These are phyloP conservation scores for Bombyx huttoni DNA, from an alignment of 2,888 invertebrate genomes.

Conservation along the genomic window DNA sequence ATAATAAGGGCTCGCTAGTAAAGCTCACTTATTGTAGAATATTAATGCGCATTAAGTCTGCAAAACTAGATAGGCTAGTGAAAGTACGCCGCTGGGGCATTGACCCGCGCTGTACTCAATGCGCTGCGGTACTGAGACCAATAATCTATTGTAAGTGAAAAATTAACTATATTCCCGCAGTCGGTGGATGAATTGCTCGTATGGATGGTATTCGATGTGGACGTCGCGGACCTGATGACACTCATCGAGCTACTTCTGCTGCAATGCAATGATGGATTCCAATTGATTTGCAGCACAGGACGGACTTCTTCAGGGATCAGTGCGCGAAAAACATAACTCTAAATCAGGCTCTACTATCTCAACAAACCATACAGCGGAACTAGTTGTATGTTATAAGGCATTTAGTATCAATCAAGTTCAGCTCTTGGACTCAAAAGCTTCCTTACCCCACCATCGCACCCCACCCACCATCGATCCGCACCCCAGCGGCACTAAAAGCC, in stretches of 20 bases:
- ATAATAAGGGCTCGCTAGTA: neutral
- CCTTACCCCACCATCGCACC: neutral
- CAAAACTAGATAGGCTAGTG: conserved; percentile 18
- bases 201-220: neutral
- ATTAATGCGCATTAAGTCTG: conserved; percentile 5
- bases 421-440: neutral
- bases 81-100: conserved; percentile 11
- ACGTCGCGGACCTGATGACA: neutral
- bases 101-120: neutral
- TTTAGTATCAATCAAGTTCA: neutral
- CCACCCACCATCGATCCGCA: neutral
- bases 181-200: too few relatives aligned
- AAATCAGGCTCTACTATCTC: neutral
- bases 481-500: neutral
- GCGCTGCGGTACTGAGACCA: neutral
- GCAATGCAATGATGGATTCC: too few relatives aligned
- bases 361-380: neutral
- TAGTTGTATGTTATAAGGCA: neutral
- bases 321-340: neutral
- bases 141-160: neutral
- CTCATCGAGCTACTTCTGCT: too few relatives aligned
- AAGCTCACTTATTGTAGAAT: neutral
- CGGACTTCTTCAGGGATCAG: too few relatives aligned
- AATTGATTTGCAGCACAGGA: too few relatives aligned
- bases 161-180: too few relatives aligned